These are phyloP conservation scores for Eilema griseolum DNA, from an alignment of 2,888 invertebrate genomes.

Conservation along the genomic window DNA sequence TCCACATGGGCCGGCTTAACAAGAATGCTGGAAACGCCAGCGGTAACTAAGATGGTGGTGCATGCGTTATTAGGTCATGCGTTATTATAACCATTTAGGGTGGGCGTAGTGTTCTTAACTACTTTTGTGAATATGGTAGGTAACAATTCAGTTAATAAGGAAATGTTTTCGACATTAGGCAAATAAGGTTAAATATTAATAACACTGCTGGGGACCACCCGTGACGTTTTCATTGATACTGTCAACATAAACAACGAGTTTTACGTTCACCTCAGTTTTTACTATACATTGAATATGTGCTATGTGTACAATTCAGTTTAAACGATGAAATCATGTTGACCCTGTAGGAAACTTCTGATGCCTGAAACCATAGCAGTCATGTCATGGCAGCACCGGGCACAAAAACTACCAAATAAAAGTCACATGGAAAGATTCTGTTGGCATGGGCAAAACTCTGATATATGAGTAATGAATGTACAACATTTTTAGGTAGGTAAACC, in stretches of 20 bases:
- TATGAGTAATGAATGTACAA: background rate
- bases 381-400: no score
- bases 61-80: background rate
- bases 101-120: background rate
- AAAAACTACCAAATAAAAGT: background rate
- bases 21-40: background rate
- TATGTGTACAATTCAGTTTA: background rate
- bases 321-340: no score
- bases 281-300: background rate
- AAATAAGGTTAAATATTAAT: conserved; percentile 34
- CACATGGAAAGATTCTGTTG: background rate
- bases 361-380: no score
- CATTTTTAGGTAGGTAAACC: background rate
- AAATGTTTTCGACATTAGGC: background rate
- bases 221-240: conserved; percentile 13
- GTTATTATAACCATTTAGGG: background rate
- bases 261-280: conserved; percentile 9
- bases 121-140: background rate
- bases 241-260: background rate
- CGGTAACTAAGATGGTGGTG: background rate
- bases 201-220: conserved; percentile 45
- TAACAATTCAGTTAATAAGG: background rate
- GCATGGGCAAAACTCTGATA: background rate
- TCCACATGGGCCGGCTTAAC: no score
- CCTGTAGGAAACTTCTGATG: no score